Percentiles rank a stretch among this genome's conserved stretches.
phyloP scores from a whole-genome alignment of 2,797 vertebrate genomes.

The Echiichthys vipera region DNA sequence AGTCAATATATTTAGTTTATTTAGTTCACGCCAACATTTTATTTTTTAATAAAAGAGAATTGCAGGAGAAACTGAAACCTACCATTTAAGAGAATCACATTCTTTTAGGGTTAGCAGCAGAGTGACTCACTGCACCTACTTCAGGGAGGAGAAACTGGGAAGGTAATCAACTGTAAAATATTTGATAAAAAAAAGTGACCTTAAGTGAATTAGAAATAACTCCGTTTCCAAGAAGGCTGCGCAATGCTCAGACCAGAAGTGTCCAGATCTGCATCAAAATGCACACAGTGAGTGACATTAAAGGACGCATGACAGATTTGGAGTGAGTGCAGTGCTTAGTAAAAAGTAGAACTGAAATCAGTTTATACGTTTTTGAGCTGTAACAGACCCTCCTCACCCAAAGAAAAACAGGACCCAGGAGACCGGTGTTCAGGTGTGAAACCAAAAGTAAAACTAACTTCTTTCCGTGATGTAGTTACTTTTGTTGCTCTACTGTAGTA shows the following conservation, averaged over 20 bases:
- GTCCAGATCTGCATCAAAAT: neutral
- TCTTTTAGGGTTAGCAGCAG: neutral
- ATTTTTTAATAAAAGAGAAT: neutral
- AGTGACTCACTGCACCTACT: constrained; percentile 3
- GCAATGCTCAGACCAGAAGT: neutral
- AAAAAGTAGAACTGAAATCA: neutral
- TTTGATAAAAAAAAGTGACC: neutral
- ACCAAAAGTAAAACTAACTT: too few relatives aligned
- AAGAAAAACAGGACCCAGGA: too few relatives aligned
- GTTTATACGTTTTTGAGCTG: neutral
- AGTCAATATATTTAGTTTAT: neutral
- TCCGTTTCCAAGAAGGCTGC: neutral
- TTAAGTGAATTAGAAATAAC: neutral
- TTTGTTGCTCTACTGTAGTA: too few relatives aligned
- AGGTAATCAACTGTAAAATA: constrained; percentile 14
- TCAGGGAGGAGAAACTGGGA: constrained; percentile 13
- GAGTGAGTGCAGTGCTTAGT: neutral
- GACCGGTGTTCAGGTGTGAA: too few relatives aligned
- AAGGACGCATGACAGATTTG: neutral
- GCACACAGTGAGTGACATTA: neutral
- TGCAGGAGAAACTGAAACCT: constrained; percentile 5
- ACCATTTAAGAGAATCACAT: neutral
- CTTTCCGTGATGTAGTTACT: too few relatives aligned
- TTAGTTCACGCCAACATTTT: neutral
- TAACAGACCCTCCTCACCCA: too few relatives aligned